These are phyloP conservation scores for Pseudeuparius sepicola DNA, from an alignment of 2,888 invertebrate genomes.

Conservation along the genomic window DNA sequence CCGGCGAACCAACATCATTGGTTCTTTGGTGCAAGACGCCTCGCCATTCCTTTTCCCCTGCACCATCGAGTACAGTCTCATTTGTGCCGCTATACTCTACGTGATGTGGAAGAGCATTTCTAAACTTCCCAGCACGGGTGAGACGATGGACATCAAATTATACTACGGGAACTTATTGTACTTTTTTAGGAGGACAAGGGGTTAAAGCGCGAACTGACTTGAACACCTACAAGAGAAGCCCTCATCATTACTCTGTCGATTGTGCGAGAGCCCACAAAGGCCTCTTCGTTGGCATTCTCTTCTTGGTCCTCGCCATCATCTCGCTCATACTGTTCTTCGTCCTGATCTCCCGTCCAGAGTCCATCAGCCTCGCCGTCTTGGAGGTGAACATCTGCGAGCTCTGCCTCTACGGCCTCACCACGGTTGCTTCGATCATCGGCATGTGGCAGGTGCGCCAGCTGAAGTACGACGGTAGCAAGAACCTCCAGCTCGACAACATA, in stretches of 20 bases:
- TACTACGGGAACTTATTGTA: too few species aligned
- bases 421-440: slow-evolving; percentile 40
- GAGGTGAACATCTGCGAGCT: slow-evolving; percentile 60
- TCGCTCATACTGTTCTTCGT: slow-evolving; percentile 87
- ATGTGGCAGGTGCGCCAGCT: slow-evolving; percentile 60
- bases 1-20: slow-evolving; percentile 80
- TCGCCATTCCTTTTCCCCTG: slow-evolving; percentile 80
- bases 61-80: slow-evolving; percentile 89
- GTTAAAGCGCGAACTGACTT: slow-evolving; percentile 36
- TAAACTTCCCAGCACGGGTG: slow-evolving; percentile 44
- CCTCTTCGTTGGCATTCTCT: slow-evolving; percentile 56
- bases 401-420: slow-evolving; percentile 58
- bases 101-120: slow-evolving; percentile 93
- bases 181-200: too few species aligned
- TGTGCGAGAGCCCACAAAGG: slow-evolving; percentile 91
- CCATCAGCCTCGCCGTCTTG: slow-evolving; percentile 39
- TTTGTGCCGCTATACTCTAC: slow-evolving; percentile 91
- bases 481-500: slow-evolving; percentile 57
- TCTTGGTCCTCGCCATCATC: slow-evolving; percentile 74
- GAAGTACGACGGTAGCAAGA: slow-evolving; percentile 49
- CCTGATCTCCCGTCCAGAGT: slow-evolving; percentile 43
- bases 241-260: slow-evolving; percentile 87
- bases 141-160: too few species aligned
- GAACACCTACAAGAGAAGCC: slow-evolving; percentile 58
- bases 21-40: slow-evolving; percentile 48